Evolutionary conservation across 2,888 invertebrate species (phyloP).

Genomic region (Morpho deidamia): DNA sequence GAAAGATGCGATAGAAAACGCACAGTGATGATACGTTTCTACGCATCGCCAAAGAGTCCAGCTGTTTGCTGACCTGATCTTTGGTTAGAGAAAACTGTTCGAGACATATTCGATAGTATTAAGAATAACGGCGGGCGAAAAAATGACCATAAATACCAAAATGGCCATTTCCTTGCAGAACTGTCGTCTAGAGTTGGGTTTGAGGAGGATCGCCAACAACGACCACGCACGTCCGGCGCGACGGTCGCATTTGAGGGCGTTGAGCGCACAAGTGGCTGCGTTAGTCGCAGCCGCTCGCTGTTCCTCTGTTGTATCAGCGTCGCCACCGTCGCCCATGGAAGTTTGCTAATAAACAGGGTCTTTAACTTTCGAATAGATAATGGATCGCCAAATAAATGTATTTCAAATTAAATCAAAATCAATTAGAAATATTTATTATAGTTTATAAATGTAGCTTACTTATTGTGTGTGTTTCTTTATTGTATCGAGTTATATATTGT

Average conservation of each 20-base stretch:
- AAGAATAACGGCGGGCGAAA: background rate
- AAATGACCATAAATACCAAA: constrained; percentile 29
- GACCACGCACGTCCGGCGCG: constrained; percentile 56
- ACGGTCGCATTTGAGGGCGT: constrained; percentile 56
- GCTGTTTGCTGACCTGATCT: too few species aligned
- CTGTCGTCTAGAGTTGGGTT: constrained; percentile 45
- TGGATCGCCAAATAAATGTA: too few species aligned
- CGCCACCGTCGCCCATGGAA: constrained; percentile 33
- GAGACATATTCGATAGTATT: background rate
- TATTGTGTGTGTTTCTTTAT: too few species aligned
- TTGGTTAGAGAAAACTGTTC: too few species aligned
- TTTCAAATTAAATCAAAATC: too few species aligned
- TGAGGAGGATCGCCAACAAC: constrained; percentile 41
- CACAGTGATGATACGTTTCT: too few species aligned
- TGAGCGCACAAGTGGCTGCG: constrained; percentile 48
- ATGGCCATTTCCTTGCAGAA: constrained; percentile 53
- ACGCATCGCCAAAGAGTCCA: too few species aligned
- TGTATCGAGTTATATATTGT: too few species aligned
- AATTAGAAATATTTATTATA: too few species aligned
- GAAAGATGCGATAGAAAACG: too few species aligned
- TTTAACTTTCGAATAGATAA: too few species aligned
- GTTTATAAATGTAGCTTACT: too few species aligned
- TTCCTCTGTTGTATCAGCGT: constrained; percentile 34
- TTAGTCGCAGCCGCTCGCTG: constrained; percentile 31
- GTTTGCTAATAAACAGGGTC: constrained; percentile 28